Conservation (phyloP, 1,140 invertebrate species). For the Calephelis virginiensis region DNA sequence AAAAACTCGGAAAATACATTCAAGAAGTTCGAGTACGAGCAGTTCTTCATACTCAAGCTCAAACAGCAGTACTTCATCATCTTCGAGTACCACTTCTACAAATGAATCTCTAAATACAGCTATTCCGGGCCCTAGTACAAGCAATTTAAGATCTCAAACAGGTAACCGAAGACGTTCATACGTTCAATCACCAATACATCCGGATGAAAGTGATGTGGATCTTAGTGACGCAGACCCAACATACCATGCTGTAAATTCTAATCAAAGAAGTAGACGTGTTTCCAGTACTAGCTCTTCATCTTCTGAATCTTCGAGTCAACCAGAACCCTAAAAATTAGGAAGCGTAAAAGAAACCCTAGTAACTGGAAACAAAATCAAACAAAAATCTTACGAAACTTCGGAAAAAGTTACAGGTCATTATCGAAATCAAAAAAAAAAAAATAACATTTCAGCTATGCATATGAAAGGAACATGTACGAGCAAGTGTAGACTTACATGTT, state of each 20-base stretch:
- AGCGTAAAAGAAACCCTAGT: neutral
- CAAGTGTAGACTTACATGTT: too few relatives aligned
- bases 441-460: neutral
- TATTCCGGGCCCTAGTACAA: neutral
- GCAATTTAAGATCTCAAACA: neutral
- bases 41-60: neutral
- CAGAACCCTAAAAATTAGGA: neutral
- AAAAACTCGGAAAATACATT: too few relatives aligned
- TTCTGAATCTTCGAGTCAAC: neutral
- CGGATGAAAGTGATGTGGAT: neutral
- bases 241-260: neutral
- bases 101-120: neutral
- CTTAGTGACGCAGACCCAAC: neutral
- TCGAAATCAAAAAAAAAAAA: conserved; percentile 1
- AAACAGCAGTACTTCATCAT: neutral
- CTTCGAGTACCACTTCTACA: neutral
- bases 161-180: neutral
- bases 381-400: neutral
- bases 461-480: too few relatives aligned
- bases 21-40: neutral
- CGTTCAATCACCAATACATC: neutral
- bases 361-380: conserved; percentile 2
- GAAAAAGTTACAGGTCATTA: neutral
- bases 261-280: neutral
- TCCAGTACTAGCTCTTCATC: conserved; percentile 1